Conservation (phyloP, 1,140 invertebrate genomes). For the Pseudomyrmex flavicornis region DNA sequence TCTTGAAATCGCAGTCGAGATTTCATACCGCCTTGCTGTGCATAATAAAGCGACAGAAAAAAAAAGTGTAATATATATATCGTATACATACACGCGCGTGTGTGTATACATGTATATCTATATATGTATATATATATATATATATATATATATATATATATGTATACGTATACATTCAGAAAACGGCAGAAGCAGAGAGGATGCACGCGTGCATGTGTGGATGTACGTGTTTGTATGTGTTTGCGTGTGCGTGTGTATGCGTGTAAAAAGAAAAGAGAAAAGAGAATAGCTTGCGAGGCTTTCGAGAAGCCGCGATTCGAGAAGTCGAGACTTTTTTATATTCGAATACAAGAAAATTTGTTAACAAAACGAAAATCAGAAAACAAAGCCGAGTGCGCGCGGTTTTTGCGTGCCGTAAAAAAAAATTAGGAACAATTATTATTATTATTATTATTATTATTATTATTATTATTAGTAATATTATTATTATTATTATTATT, state of each 20-base stretch:
- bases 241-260: constrained; percentile 37
- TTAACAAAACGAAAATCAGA: constrained; percentile 57
- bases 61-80: constrained; percentile 17
- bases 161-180: not conserved
- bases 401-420: constrained; percentile 36
- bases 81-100: not conserved
- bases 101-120: not conserved
- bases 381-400: not conserved
- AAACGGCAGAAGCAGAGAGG: constrained; percentile 37
- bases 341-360: constrained; percentile 57
- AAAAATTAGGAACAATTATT: constrained; percentile 53
- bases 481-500: constrained; percentile 50
- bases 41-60: constrained; percentile 29
- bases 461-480: constrained; percentile 37
- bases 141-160: constrained; percentile 23
- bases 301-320: constrained; percentile 62
- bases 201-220: constrained; percentile 9
- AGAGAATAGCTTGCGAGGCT: constrained; percentile 62
- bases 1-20: constrained; percentile 39
- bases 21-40: constrained; percentile 35
- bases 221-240: constrained; percentile 28
- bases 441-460: constrained; percentile 50
- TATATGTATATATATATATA: constrained; percentile 15
- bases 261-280: constrained; percentile 46
- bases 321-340: constrained; percentile 68